Evolutionary conservation across 2,113 vertebrate genomes (phyloP), one percentile per base, ranked within the genome.

Genomic region (Chrysemys picta): DNA sequence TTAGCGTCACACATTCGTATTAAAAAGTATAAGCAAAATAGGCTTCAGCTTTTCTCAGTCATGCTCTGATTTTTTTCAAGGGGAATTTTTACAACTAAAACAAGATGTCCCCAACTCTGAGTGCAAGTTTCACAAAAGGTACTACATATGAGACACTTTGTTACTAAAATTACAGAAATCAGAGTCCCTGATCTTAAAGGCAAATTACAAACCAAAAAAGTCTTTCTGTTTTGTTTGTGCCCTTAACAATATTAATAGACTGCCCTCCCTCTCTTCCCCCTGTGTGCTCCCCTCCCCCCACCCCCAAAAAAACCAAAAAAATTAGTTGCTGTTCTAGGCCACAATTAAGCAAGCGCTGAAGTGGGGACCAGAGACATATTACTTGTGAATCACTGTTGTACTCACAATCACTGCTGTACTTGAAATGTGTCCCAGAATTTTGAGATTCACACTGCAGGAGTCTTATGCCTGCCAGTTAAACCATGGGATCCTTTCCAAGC

Each of bases 361-460:
- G 85, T 95, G 79, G 72, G 31, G 14, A 6, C 13, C 31, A 35
- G 59, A 65, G 31, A 35, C 59, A 14, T 6, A 53, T 35, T 65
- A 16, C 14, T 35, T 62, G 11, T 62, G 27, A 62, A 62, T 57
- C 56, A 27, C 56, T 57, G 25, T 10, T 57, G 56, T 57, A 57
- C 56, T 57, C 25, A 57, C 27, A 57, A 24, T 56, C 52, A 53
- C 17, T 53, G 52, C 52, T 56, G 54, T 24, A 56, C 21, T 24
- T 24, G 22, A 56, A 56, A 57, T 59, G 12, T 59, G 27, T 59
- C 57, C 12, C 9, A 65, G 59, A 11, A 16, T 62, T 62, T 62
- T 62, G 59, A 31, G 59, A 65, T 0, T 0, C 1, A 1, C 52
- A 12, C 31, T 52, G 13, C 49, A 47, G 50, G 2, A 1, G 2